Conservation (phyloP, 2,888 invertebrate species). For the Spilarctia lutea region DNA sequence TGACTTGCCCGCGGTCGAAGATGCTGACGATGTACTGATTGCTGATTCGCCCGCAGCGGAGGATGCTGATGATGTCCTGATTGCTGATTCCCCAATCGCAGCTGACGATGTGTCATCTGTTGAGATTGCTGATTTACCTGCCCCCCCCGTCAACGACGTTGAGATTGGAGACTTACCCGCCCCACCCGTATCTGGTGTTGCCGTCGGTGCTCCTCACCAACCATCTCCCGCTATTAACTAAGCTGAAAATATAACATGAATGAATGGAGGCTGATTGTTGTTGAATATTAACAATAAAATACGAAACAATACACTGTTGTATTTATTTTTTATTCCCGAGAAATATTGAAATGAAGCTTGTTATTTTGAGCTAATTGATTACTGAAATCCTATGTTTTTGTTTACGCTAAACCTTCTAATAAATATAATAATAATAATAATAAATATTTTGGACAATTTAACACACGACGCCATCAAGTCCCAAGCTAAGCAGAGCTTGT, state of each 20-base stretch:
- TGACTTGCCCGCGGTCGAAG: neutral
- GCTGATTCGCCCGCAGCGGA: constrained; percentile 2
- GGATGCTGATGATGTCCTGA: neutral
- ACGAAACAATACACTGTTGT: no score
- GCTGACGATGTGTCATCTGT: neutral
- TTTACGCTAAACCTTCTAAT: no score
- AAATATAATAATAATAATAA: no score
- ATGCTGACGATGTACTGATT: neutral
- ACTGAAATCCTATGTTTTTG: no score
- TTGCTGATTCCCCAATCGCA: neutral
- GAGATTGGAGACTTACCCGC: neutral
- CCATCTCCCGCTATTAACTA: neutral
- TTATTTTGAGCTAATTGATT: no score
- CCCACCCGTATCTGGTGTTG: neutral
- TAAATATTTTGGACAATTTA: no score
- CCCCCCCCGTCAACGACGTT: no score
- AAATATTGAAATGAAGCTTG: no score
- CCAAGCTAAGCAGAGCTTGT: no score
- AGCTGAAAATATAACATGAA: neutral
- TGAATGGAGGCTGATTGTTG: neutral
- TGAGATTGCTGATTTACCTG: neutral
- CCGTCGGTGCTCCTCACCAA: neutral
- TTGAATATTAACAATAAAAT: no score
- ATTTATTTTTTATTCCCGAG: no score
- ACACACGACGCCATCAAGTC: no score